phyloP scores from a whole-genome alignment of 1,140 invertebrate genomes.

The Zaprionus tsacasi region DNA sequence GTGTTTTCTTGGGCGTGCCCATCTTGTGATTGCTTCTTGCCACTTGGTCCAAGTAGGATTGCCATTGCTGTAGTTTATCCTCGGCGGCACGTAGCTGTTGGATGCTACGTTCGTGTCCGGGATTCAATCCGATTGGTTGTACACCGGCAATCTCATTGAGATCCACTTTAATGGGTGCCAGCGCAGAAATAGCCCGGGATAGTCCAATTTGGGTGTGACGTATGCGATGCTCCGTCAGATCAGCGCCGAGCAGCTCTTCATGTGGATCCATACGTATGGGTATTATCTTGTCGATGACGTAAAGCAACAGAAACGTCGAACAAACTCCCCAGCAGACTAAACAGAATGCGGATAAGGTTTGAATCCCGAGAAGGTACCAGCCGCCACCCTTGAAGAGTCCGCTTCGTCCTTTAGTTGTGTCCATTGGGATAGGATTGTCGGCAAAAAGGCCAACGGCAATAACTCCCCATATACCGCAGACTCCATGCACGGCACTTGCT shows the following conservation, averaged over 20 bases:
- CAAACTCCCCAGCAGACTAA: conserved; percentile 90
- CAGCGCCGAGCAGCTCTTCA: conserved; percentile 94
- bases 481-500: conserved; percentile 94
- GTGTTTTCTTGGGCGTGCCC: conserved; percentile 16
- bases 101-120: conserved; percentile 85
- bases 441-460: conserved; percentile 95
- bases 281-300: conserved; percentile 91
- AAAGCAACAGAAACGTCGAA: conserved; percentile 89
- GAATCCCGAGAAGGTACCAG: conserved; percentile 93
- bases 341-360: conserved; percentile 89
- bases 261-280: conserved; percentile 93
- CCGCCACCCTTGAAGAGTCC: conserved; percentile 95
- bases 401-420: conserved; percentile 92
- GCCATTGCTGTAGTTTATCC: conserved; percentile 77
- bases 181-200: conserved; percentile 86
- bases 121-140: conserved; percentile 86
- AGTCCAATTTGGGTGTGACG: conserved; percentile 85
- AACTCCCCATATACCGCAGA: conserved; percentile 91
- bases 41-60: conserved; percentile 74
- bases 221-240: conserved; percentile 94
- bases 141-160: conserved; percentile 85
- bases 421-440: conserved; percentile 91
- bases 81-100: conserved; percentile 84
- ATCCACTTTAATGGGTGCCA: conserved; percentile 85
- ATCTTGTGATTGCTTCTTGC: conserved; percentile 22